phyloP scores from a whole-genome alignment of 2,113 vertebrate genomes.

The Microcebus jonahi region DNA sequence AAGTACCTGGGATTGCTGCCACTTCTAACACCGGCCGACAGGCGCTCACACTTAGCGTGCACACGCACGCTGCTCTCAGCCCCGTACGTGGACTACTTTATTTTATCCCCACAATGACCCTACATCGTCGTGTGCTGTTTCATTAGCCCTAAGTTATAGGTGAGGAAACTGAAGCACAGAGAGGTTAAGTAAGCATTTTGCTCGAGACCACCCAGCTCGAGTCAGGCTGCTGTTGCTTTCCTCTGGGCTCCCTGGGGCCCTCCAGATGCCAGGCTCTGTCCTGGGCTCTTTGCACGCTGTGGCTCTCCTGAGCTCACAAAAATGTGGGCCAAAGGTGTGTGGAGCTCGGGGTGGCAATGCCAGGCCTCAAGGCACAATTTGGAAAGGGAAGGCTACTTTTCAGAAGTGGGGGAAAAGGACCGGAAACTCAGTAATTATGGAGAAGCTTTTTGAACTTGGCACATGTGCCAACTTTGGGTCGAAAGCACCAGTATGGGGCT shows the following conservation, averaged over 20 bases:
- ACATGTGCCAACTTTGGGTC: neutral
- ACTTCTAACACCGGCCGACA: accelerated
- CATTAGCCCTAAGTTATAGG: neutral
- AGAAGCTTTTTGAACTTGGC: neutral
- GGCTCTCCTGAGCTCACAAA: neutral
- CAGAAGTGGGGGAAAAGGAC: neutral
- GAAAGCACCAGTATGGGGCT: neutral
- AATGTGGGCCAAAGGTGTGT: neutral
- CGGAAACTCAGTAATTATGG: neutral
- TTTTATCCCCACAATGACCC: neutral
- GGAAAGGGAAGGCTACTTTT: neutral
- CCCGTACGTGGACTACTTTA: neutral
- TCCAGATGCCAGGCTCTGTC: neutral
- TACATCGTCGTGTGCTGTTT: neutral
- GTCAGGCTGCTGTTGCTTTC: neutral
- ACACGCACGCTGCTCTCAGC: accelerated
- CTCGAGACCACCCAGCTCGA: neutral
- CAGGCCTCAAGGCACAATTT: neutral
- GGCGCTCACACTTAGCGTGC: accelerated
- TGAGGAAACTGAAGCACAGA: neutral
- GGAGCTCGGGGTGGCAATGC: too few relatives aligned
- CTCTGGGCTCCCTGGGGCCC: neutral
- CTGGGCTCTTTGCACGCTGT: neutral
- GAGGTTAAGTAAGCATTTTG: neutral
- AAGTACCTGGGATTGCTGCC: neutral